Evolutionary conservation across 2,888 invertebrate species (phyloP), one percentile per base, ranked within the genome.

Genomic region (Aleiodes leptofemur): DNA sequence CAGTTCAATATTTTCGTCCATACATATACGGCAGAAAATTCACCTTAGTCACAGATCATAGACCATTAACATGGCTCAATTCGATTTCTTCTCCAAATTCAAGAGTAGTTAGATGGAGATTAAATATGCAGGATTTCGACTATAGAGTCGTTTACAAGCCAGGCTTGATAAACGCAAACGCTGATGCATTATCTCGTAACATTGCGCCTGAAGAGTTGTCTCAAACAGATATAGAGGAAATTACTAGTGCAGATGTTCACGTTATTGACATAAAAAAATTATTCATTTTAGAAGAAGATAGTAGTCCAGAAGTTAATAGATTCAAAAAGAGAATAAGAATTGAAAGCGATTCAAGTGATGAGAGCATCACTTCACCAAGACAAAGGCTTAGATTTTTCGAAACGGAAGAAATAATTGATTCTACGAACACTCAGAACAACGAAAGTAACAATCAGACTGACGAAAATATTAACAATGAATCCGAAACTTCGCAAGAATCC

Each of bases 21-120:
- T 23, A 23, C 23, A 23, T 23, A 23, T 23, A 1, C 23, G 2
- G 2, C 1, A 23, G 23, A 2, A 23, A 23, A 23, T 23, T 23
- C 2, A 23, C 23, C 1, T 23, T 23, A 23, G 23, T 23, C 23
- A 23, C 23, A 23, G 23, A 23, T 23, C 23, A 23, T 1, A 23
- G 23, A 23, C 23, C 77, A 6, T 57, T 77, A 3, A 66, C 55
- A 9, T 79, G 77, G 72, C 7, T 76, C 1, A 50, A 70, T 55
- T 70, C 51, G 3, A 71, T 76, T 31, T 64, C 72, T 3, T 66
- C 76, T 4, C 72, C 76, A 4, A 72, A 68, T 5, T 76, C 72
- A 69, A 64, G 72, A 51, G 34, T 75, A 2, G 71, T 73, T 38
- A 70, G 71, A 23, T 76, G 74, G 74, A 64, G 74, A 51, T n/a